Evolutionary conservation across 2,888 invertebrate species (phyloP).

Genomic region (Thymelicus sylvestris): DNA sequence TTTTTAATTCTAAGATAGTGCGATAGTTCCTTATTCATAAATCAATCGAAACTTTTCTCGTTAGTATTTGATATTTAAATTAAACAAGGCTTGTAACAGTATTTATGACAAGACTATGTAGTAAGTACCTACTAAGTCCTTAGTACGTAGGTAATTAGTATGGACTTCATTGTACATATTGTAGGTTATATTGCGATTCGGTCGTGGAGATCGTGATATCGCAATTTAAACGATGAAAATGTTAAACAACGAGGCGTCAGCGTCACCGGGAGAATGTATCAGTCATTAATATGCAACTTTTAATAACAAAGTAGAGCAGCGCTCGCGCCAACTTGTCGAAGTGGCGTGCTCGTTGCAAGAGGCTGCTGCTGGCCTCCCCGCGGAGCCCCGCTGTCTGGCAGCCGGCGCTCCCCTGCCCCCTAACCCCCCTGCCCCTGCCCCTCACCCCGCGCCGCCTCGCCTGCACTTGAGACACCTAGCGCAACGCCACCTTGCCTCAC

Average conservation of each 20-base stretch:
- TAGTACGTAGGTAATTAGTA: no score
- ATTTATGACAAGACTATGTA: no score
- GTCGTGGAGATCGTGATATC: neutral
- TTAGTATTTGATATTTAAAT: no score
- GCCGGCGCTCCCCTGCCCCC: conserved; percentile 56
- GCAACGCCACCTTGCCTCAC: conserved; percentile 72
- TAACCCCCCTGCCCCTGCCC: conserved; percentile 44
- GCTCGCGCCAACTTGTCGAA: conserved; percentile 77
- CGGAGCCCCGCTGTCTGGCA: conserved; percentile 85
- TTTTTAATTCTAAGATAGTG: no score
- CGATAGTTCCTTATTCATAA: no score
- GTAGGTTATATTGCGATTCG: no score
- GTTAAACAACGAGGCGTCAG: conserved; percentile 17
- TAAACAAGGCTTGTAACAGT: no score
- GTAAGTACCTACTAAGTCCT: no score
- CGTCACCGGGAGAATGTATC: conserved; percentile 27
- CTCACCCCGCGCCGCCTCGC: conserved; percentile 45
- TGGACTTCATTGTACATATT: no score
- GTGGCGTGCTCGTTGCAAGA: conserved; percentile 70
- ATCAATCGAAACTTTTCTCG: no score
- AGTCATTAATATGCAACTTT: conserved; percentile 60
- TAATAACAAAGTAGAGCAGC: conserved; percentile 68
- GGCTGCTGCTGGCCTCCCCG: conserved; percentile 81
- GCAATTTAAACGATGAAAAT: conserved; percentile 21
- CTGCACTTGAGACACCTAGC: conserved; percentile 63